Conservation (phyloP, 2,797 vertebrate genomes). For the Poliocrania exsul region DNA sequence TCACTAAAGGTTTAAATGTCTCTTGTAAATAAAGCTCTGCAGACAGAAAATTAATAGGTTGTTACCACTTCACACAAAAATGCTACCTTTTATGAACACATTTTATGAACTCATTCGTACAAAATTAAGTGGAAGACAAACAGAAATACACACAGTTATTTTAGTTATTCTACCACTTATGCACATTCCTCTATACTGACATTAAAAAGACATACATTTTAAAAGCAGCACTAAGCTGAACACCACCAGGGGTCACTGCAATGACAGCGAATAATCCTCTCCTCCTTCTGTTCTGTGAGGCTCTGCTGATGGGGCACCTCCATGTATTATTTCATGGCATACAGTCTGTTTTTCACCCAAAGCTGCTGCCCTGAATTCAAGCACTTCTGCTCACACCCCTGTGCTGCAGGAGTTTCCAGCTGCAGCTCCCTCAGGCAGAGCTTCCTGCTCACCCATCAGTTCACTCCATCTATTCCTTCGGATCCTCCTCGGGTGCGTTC, state of each 20-base stretch:
- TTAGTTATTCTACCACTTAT: neutral
- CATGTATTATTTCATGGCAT: rapidly evolving
- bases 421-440: neutral
- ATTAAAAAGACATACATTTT: neutral
- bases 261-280: neutral
- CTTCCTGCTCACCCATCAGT: neutral
- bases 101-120: neutral
- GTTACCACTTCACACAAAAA: neutral
- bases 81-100: neutral
- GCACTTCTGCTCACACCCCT: neutral
- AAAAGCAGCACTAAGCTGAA: neutral
- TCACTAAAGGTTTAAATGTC: conserved; percentile 93
- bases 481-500: neutral
- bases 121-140: neutral
- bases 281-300: neutral
- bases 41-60: conserved; percentile 28
- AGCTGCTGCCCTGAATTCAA: neutral
- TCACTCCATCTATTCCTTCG: neutral
- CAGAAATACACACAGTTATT: neutral
- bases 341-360: rapidly evolving
- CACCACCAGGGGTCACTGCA: conserved; percentile 53
- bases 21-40: conserved; percentile 95
- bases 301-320: neutral
- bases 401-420: rapidly evolving
- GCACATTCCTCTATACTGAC: rapidly evolving